These are phyloP conservation scores for Scophthalmus maximus DNA, from an alignment of 2,113 vertebrate species.

Conservation along the genomic window DNA sequence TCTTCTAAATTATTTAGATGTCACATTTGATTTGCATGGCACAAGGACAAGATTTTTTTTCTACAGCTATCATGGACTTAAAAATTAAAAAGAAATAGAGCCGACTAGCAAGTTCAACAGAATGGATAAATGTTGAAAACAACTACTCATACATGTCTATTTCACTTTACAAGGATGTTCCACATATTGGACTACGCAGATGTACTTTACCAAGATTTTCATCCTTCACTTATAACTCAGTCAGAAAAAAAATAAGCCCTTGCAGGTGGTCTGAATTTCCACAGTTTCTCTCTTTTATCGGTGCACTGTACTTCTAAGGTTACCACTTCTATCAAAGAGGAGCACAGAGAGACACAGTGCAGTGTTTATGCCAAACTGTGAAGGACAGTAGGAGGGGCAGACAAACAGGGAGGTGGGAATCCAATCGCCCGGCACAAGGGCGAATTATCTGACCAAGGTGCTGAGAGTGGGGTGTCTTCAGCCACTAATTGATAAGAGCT, in stretches of 20 bases:
- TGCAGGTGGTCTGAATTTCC: not conserved
- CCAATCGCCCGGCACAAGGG: constrained; percentile 76
- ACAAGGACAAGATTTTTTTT: constrained; percentile 17
- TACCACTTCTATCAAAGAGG: constrained; percentile 42
- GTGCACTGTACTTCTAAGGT: constrained; percentile 47
- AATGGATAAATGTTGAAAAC: constrained; percentile 42
- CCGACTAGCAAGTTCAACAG: constrained; percentile 22
- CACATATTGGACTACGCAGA: constrained; percentile 9
- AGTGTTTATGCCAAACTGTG: constrained; percentile 73
- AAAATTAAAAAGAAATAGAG: constrained; percentile 6
- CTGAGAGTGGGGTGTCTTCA: constrained; percentile 76
- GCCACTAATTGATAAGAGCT: constrained; percentile 83
- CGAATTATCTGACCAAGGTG: constrained; percentile 81
- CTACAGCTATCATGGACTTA: constrained; percentile 21
- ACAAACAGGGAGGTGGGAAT: constrained; percentile 75
- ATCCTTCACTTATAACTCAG: constrained; percentile 7
- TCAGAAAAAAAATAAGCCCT: constrained; percentile 14
- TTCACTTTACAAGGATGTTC: constrained; percentile 37
- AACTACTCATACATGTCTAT: constrained; percentile 22
- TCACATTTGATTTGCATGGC: constrained; percentile 56
- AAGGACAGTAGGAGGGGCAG: constrained; percentile 77
- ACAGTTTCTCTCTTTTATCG: constrained; percentile 16
- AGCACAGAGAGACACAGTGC: constrained; percentile 27
- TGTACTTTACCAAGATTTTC: constrained; percentile 19
- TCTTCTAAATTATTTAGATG: constrained; percentile 69